These are phyloP conservation scores for Nycticryphes semicollaris DNA, from an alignment of 2,113 vertebrate genomes.

Conservation along the genomic window DNA sequence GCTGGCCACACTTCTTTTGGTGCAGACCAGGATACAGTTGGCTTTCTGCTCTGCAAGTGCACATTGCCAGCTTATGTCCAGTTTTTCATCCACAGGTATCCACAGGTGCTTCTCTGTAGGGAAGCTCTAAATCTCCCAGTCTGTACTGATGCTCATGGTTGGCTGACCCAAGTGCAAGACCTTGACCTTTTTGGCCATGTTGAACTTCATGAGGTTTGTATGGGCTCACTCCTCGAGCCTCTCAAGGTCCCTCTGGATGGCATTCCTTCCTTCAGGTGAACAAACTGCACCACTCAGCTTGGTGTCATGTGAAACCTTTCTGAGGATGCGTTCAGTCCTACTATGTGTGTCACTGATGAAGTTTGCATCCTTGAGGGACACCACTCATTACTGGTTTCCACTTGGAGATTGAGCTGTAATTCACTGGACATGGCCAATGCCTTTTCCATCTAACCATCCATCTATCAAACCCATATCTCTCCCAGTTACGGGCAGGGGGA, in stretches of 20 bases:
- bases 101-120: background rate
- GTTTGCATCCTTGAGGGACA: background rate
- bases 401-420: background rate
- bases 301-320: background rate
- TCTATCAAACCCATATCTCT: background rate
- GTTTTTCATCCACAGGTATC: background rate
- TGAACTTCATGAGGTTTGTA: background rate
- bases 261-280: background rate
- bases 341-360: background rate
- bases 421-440: fast-evolving
- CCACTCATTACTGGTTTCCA: background rate
- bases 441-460: background rate
- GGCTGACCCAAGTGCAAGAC: background rate
- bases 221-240: background rate
- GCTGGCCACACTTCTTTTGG: background rate
- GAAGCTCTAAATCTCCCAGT: fast-evolving
- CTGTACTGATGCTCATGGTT: background rate
- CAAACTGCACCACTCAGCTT: background rate
- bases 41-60: background rate
- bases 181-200: background rate
- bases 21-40: background rate
- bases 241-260: background rate
- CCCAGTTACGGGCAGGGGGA: background rate
- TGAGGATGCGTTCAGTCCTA: background rate
- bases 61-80: background rate